Evolutionary conservation across 1,140 invertebrate genomes (phyloP).

Genomic region (Acromyrmex charruanus): DNA sequence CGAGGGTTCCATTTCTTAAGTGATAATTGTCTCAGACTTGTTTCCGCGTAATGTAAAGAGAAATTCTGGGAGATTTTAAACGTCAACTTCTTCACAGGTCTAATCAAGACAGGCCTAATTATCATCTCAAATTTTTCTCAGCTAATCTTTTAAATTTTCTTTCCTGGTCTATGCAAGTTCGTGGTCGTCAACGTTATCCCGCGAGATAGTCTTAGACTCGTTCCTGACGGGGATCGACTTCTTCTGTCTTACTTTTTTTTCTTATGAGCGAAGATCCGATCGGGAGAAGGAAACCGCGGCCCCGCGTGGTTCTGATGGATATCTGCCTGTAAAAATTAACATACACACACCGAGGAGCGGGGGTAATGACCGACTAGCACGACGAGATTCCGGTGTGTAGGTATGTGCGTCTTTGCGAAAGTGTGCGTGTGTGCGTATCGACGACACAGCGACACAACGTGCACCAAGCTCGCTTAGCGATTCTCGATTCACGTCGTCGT

Average conservation of each 20-base stretch:
- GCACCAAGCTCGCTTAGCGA: slow-evolving; percentile 70
- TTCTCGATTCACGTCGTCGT: slow-evolving; percentile 70
- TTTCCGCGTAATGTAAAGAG: background rate
- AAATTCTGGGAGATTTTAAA: slow-evolving; percentile 4
- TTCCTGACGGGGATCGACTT: slow-evolving; percentile 13
- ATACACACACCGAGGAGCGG: slow-evolving; percentile 56
- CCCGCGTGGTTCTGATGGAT: slow-evolving; percentile 38
- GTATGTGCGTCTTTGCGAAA: slow-evolving; percentile 8
- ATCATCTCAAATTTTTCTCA: background rate
- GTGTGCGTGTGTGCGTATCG: slow-evolving; percentile 56
- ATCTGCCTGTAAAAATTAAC: slow-evolving; percentile 57
- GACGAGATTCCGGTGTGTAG: slow-evolving; percentile 25
- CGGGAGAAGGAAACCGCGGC: slow-evolving; percentile 48
- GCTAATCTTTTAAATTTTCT: background rate
- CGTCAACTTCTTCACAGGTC: background rate
- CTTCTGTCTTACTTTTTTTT: slow-evolving; percentile 2
- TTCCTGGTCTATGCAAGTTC: background rate
- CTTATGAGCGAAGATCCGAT: slow-evolving; percentile 24
- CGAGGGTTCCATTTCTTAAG: background rate
- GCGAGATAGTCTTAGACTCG: background rate
- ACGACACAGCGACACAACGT: slow-evolving; percentile 70
- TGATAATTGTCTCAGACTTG: background rate
- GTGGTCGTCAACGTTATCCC: background rate
- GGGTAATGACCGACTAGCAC: slow-evolving; percentile 69
- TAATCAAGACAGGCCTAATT: background rate